Percentiles rank a stretch among this genome's conserved stretches.
Evolutionary conservation across 1,140 invertebrate genomes (phyloP).

Genomic region (Trichonephila clavipes): DNA sequence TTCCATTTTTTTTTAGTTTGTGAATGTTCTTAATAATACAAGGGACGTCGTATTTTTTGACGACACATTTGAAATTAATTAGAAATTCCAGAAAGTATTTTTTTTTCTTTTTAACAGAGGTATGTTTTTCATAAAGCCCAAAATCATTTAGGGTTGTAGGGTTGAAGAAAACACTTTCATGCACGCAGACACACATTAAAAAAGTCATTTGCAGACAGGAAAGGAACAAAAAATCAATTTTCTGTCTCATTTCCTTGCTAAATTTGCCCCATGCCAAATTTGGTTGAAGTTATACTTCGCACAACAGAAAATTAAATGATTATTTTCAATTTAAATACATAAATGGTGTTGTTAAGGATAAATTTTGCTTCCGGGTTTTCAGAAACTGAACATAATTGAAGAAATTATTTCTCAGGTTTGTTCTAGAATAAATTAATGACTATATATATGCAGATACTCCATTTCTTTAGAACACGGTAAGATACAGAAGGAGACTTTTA

Average conservation of each 20-base stretch:
- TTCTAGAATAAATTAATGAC: neutral
- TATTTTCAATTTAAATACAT: conserved; percentile 31
- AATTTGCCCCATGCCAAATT: neutral
- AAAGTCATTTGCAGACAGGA: neutral
- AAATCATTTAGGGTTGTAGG: neutral
- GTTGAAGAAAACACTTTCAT: neutral
- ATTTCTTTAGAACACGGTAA: too few species aligned
- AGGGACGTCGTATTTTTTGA: neutral
- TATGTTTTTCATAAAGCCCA: neutral
- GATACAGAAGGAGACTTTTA: too few species aligned
- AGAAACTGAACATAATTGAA: neutral
- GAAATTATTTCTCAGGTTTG: neutral
- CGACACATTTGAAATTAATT: conserved; percentile 13
- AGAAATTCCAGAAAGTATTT: conserved; percentile 22
- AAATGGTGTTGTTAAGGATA: neutral
- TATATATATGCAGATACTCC: too few species aligned
- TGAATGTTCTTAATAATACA: too few species aligned
- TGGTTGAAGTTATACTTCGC: too few species aligned
- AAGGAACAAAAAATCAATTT: conserved; percentile 38
- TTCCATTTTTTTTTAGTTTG: neutral
- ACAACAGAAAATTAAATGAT: conserved; percentile 6
- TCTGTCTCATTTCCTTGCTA: conserved; percentile 23
- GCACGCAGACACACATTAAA: neutral
- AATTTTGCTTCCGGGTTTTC: neutral
- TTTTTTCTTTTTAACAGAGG: neutral